Base-by-base conservation (phyloP, 2,888 invertebrate genomes). In the Tiphia femorata region DNA sequence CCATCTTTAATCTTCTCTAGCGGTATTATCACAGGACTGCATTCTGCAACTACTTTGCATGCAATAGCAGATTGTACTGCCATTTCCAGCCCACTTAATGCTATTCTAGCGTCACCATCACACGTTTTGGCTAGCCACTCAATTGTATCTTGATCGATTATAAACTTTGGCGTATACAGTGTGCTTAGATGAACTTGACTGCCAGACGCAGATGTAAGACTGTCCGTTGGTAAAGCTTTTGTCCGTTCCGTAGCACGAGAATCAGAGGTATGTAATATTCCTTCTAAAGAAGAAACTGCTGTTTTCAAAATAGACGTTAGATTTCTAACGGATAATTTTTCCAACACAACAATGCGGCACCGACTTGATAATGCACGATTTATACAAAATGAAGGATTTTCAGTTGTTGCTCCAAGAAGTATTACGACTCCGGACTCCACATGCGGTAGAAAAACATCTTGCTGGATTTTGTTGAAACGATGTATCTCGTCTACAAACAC, bases 401-500 rank as follows among this genome's bases (percentile, higher is more conserved):
- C 94, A 30, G 94, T 95, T 0, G 94, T 95, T 0, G 94, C 94
- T 21, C 94, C 94, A 54, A 95, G 88, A 55, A 94, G 83, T 37
- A 87, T 90, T 29, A 95, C 89, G 20, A 90, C 90, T 0, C 94
- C 94, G 80, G 88, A 90, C 81, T 94, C 94, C 12, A 94, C 90
- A 80, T 92, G 91, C 2, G 92, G 90, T 55, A 94, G 80, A 82
- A 94, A 92, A 44, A 90, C 88, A 79, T 95, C 94, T 85, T 95
- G 94, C 74, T 94, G 94, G 19, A 88, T 84, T 84, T 94, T 94
- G 80, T 94, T 94, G 76, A 94, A 94, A 49, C 94, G 87, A 80
- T 94, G 94, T 72, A 95, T 93, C 85, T 95, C 94, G 86, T 95
- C 94, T 89, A 94, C 90, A 75, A 95, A 94, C 12, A 94, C 84